Evolutionary conservation across 1,140 invertebrate genomes (phyloP), one percentile per base, ranked within the genome.

Genomic region (Aphidius gifuensis): DNA sequence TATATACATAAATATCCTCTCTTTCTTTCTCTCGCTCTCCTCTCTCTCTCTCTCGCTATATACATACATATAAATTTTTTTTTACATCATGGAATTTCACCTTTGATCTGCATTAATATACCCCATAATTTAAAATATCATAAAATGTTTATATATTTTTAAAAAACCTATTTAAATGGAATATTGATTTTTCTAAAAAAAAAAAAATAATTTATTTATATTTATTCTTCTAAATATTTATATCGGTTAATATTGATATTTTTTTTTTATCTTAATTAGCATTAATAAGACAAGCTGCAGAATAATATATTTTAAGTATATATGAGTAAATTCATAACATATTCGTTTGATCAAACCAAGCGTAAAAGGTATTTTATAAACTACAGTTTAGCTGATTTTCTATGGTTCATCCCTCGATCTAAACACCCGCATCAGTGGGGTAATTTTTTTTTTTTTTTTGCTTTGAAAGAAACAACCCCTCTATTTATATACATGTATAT

Each of bases 261-360:
- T 16, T 16, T 16, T 16, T 16, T 16, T 16, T 1, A 16, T 16
- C 16, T 16, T 16, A 16, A 16, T 16, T 16, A 16, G 16, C 16
- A 16, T 16, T 16, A 16, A 16, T 16, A 16, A 16, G 16, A 16
- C 16, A 16, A 16, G 16, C 16, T 16, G 16, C 16, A 16, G 16
- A 16, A 16, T n/a, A n/a, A n/a, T n/a, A n/a, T 16, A 16, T 16
- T 16, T 16, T 16, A 16, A 16, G 23, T 32, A 32, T 16, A 32
- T 32, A 32, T 16, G 1, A 16, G 61, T 53, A 54, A 63, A 63
- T 63, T 48, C 16, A 46, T 45, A 63, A 23, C 61, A 63, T 63
- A 63, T 63, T 63, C 57, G 56, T 32, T 49, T 44, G 61, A 56
- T 58, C 58, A 53, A 63, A 63, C 55, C 49, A 49, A 63, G 61